These are phyloP conservation scores for Pogonus chalceus DNA, from an alignment of 1,140 invertebrate genomes.

Conservation along the genomic window DNA sequence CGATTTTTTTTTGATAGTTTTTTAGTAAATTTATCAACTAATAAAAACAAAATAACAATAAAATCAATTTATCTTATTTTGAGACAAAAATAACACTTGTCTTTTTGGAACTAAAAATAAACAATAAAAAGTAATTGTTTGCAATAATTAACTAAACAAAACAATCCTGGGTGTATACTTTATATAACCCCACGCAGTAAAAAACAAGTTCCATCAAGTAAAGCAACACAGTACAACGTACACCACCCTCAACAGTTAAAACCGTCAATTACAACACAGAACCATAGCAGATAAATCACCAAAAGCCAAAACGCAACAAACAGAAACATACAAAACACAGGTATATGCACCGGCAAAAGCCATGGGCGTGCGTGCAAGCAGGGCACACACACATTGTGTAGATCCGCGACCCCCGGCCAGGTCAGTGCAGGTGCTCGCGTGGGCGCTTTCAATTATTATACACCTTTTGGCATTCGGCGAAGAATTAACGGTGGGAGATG, in stretches of 20 bases:
- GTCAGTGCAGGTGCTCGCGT: conserved; percentile 10
- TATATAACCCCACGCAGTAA: too few species aligned
- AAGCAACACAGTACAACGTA: not conserved
- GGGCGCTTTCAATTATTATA: conserved; percentile 17
- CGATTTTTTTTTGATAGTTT: too few species aligned
- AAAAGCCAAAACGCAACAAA: not conserved
- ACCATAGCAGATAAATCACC: conserved; percentile 5
- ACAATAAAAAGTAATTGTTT: too few species aligned
- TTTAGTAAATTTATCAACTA: too few species aligned
- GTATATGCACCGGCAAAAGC: not conserved
- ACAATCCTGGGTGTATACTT: too few species aligned
- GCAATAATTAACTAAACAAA: too few species aligned
- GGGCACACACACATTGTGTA: not conserved
- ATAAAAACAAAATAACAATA: too few species aligned
- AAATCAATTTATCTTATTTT: too few species aligned
- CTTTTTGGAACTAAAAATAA: too few species aligned
- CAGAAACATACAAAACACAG: not conserved
- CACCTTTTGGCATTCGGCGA: not conserved
- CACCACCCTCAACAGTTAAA: not conserved
- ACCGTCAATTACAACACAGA: not conserved
- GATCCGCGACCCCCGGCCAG: not conserved
- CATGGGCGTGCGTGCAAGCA: not conserved
- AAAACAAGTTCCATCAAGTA: too few species aligned
- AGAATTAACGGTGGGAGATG: too few species aligned
- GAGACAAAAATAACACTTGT: too few species aligned